Base-by-base conservation (phyloP, 2,797 vertebrate species). In the Anabacerthia variegaticeps region DNA sequence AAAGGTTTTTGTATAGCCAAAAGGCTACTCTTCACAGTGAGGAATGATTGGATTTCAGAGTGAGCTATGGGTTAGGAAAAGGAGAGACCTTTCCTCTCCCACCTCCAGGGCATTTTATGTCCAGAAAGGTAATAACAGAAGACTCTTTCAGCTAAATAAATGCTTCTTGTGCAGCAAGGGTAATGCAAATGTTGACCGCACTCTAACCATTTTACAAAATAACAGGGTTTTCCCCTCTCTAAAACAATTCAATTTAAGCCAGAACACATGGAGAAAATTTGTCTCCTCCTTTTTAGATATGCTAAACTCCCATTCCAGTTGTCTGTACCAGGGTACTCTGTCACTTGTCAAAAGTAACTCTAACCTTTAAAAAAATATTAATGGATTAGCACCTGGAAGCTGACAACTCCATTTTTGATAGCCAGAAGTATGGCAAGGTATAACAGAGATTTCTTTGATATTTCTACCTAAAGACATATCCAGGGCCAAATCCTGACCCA, bases 1-100 rank as follows among this genome's bases (percentile, higher is more conserved):
- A 96, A 94, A 89, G 88, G 89, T 94, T 97, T 97, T 89, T 95
- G 67, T 92, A 92, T 72, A 97, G 94, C 79, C 91, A 93, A 86
- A 36, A 96, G 95, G 92, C 88, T 81, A 96, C 84, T 90, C 95
- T 75, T 85, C 80, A 91, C 86, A 85, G 65, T 86, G 86, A 97
- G 63, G 65, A 92, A 97, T 94, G 59, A 87, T 96, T 93, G 91
- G 92, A 97, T 97, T 97, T 97, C 75, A 89, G 79, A 58, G 49
- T 93, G 80, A 94, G 87, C 93, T 95, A 85, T 86, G 69, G 73
- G 77, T 78, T 86, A 91, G 84, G 58, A 89, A 58, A 92, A 96
- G 88, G 78, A 93, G 43, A 96, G 80, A 66, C 68, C 69, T 96
- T 91, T 94, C 78, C 79, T 92, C 82, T 94, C 92, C 66, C 43